A percentile compares a stretch with the other conserved stretches of the same genome.
phyloP scores from a whole-genome alignment of 2,113 vertebrate genomes.

The Ornithorhynchus anatinus region DNA sequence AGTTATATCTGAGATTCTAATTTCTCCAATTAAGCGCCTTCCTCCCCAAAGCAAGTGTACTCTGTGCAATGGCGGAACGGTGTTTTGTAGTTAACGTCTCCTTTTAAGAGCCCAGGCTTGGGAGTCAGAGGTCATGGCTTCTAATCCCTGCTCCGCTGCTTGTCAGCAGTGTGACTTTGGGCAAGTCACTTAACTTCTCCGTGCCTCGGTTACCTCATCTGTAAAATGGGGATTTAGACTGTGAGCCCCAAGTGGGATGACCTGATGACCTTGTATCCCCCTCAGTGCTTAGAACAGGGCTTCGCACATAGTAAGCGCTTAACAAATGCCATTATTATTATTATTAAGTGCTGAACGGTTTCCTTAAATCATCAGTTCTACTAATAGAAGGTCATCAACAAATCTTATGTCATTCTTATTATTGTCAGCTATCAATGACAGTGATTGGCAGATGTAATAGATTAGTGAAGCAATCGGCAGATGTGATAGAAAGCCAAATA shows the following conservation, averaged over 20 bases:
- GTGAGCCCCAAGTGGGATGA: too few relatives aligned
- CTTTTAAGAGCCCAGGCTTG: too few relatives aligned
- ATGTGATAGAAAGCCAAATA: neutral
- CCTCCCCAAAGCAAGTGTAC: neutral
- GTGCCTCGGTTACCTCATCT: too few relatives aligned
- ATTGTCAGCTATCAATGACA: constrained; percentile 61
- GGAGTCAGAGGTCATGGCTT: too few relatives aligned
- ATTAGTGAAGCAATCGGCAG: neutral
- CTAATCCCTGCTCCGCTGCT: too few relatives aligned
- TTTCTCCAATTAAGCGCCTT: neutral
- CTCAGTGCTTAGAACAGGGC: too few relatives aligned
- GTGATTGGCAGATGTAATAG: neutral
- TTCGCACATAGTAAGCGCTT: too few relatives aligned
- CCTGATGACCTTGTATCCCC: too few relatives aligned
- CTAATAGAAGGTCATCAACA: constrained; percentile 28
- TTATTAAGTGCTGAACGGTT: neutral
- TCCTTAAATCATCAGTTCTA: constrained; percentile 13
- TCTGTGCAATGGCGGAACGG: neutral
- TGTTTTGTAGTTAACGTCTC: neutral
- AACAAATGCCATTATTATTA: too few relatives aligned
- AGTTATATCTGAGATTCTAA: neutral
- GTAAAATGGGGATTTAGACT: too few relatives aligned
- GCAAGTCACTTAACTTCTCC: too few relatives aligned
- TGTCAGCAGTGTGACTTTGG: too few relatives aligned
- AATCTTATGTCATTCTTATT: constrained; percentile 55